phyloP scores from a whole-genome alignment of 2,888 invertebrate species.

The Ichneumoninae sp. region DNA sequence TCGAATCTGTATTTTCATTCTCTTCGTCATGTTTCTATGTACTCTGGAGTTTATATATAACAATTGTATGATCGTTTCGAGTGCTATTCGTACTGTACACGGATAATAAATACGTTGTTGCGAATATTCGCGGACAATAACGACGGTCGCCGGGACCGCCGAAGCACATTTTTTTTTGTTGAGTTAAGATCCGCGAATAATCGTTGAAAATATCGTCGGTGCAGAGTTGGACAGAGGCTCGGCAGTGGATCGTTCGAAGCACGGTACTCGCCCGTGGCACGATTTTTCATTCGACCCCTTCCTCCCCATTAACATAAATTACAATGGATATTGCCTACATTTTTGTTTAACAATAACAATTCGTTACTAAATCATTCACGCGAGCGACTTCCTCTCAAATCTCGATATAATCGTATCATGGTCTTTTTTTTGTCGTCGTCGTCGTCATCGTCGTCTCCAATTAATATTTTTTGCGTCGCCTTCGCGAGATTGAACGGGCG shows the following conservation, averaged over 20 bases:
- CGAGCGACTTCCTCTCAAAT: constrained; percentile 43
- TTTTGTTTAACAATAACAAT: constrained; percentile 80
- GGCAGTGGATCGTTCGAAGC: background rate
- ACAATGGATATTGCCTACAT: constrained; percentile 60
- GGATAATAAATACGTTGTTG: constrained; percentile 77
- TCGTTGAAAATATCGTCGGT: constrained; percentile 56
- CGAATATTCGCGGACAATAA: constrained; percentile 36
- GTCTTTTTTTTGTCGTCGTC: constrained; percentile 11
- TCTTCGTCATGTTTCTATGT: constrained; percentile 10
- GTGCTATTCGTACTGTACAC: constrained; percentile 65
- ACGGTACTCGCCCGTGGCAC: constrained; percentile 17
- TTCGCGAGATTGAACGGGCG: constrained; percentile 52
- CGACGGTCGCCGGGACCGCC: constrained; percentile 35
- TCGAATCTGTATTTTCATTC: constrained; percentile 5
- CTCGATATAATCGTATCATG: constrained; percentile 1
- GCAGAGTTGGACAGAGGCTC: background rate
- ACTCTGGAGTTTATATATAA: constrained; percentile 35
- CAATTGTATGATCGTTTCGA: constrained; percentile 40
- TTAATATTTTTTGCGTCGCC: background rate
- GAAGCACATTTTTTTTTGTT: background rate
- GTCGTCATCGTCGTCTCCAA: constrained; percentile 2
- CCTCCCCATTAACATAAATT: constrained; percentile 47
- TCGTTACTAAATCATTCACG: constrained; percentile 76
- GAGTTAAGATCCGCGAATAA: constrained; percentile 47
- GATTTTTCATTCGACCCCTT: background rate